Evolutionary conservation across 1,140 invertebrate species (phyloP).

Genomic region (Nephila pilipes): DNA sequence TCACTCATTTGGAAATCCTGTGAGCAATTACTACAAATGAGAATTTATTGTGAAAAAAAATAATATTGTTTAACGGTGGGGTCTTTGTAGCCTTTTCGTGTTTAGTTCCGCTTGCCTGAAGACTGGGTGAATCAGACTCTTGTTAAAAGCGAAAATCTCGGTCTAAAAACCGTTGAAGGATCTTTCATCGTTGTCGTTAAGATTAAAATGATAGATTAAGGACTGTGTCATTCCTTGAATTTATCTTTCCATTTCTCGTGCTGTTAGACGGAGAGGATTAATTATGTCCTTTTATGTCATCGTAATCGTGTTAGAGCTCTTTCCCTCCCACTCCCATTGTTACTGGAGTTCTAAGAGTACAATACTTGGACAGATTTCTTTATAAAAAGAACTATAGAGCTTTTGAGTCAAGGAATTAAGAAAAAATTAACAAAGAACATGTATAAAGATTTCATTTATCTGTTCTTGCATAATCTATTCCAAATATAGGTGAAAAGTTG

Average conservation of each 20-base stretch:
- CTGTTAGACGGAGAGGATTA: neutral
- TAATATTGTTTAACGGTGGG: conserved; percentile 41
- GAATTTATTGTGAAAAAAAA: conserved; percentile 54
- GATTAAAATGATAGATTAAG: conserved; percentile 51
- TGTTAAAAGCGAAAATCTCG: conserved; percentile 29
- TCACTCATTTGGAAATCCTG: conserved; percentile 60
- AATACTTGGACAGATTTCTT: neutral
- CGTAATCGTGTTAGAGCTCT: neutral
- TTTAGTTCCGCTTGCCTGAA: conserved; percentile 66
- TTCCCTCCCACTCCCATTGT: neutral
- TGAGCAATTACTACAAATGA: conserved; percentile 54
- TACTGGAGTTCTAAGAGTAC: neutral
- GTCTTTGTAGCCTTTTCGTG: conserved; percentile 34
- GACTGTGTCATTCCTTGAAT: conserved; percentile 2
- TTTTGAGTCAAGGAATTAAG: no score
- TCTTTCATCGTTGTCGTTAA: conserved; percentile 24
- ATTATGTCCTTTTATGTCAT: conserved; percentile 28
- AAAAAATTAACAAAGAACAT: no score
- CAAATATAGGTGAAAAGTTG: no score
- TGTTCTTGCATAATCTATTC: no score
- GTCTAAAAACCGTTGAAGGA: conserved; percentile 30
- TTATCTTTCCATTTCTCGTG: neutral
- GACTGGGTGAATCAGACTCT: conserved; percentile 26
- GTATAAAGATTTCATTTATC: no score
- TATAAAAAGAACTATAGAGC: neutral